Evolutionary conservation across 2,797 vertebrate species (phyloP), one percentile per base, ranked within the genome.

Genomic region (Morus bassanus): DNA sequence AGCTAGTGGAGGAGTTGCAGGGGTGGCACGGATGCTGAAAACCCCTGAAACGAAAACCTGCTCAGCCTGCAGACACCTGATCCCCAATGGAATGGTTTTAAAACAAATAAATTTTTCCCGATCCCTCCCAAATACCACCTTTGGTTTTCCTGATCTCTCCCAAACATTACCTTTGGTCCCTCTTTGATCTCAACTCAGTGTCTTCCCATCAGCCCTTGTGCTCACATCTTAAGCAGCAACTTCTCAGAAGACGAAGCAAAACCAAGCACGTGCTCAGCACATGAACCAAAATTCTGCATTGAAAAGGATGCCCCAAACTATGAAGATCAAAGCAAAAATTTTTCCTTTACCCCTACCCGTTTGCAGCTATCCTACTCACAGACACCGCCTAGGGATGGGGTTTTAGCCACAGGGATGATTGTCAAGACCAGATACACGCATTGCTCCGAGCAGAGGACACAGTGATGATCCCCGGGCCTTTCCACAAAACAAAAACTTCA

Each of bases 321-420:
- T 0, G 1, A 64, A 37, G 11, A 73, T 35, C 30, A 65, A 78
- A 91, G 22, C 45, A 85, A 37, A 88, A 61, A 35, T 5, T 41
- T 27, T 28, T 88, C 56, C 74, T 57, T 75, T 57, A 54, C 5
- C 9, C 18, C 39, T 30, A 30, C 9, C 9, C 15, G 0, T 91
- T 4, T 81, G 46, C 54, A 84, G 39, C 57, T 60, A 5, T 37
- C 45, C 50, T 81, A 53, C 16, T 53, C 27, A 21, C 33, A 67
- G 53, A 33, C 25, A 53, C 21, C 67, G 24, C 31, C 37, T 50
- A 68, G 5, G 30, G 18, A 59, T 2, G 2, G 25, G 15, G 22
- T 43, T 82, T 79, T 43, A 93, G 67, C 46, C 39, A 74, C 0
- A 0, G 33, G 13, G 9, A 60, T 51, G 75, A 84, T 0, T 6